Percentiles rank a stretch among this genome's conserved stretches.
Conservation (phyloP, 2,888 invertebrate species). For the Hypomecis punctinalis region DNA sequence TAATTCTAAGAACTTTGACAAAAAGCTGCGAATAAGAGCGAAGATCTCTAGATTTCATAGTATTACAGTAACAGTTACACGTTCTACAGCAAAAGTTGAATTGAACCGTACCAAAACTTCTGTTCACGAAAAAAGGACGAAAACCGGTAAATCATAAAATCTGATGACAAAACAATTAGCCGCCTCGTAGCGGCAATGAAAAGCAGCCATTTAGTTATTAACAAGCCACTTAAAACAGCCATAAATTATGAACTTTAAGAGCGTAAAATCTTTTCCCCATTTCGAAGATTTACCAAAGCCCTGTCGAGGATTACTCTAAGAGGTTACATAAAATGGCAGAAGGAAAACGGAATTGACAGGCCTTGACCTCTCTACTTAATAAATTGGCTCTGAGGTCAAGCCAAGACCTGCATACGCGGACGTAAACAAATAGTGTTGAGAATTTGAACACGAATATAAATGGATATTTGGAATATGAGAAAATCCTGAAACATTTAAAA, state of each 20-base stretch:
- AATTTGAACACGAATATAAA: neutral
- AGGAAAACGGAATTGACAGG: conserved; percentile 27
- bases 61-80: conserved; percentile 5
- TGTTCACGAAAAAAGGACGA: neutral
- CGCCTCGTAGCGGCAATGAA: neutral
- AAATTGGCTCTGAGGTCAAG: conserved; percentile 29
- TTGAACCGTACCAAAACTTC: conserved; percentile 5
- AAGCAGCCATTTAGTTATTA: conserved; percentile 8
- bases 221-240: conserved; percentile 10
- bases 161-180: conserved; percentile 3
- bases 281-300: conserved; percentile 16
- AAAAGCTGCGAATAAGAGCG: neutral
- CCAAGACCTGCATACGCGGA: conserved; percentile 22
- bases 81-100: conserved; percentile 5
- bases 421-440: conserved; percentile 12
- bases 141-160: neutral
- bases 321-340: conserved; percentile 27
- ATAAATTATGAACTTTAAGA: conserved; percentile 12
- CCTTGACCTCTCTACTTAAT: conserved; percentile 28
- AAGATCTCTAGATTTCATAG: conserved; percentile 18
- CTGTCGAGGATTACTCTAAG: conserved; percentile 18
- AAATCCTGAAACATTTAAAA: too few species aligned
- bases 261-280: conserved; percentile 16
- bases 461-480: neutral
- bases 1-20: conserved; percentile 14